These are phyloP conservation scores for Sericinus montela DNA, from an alignment of 2,888 invertebrate species.

Conservation along the genomic window DNA sequence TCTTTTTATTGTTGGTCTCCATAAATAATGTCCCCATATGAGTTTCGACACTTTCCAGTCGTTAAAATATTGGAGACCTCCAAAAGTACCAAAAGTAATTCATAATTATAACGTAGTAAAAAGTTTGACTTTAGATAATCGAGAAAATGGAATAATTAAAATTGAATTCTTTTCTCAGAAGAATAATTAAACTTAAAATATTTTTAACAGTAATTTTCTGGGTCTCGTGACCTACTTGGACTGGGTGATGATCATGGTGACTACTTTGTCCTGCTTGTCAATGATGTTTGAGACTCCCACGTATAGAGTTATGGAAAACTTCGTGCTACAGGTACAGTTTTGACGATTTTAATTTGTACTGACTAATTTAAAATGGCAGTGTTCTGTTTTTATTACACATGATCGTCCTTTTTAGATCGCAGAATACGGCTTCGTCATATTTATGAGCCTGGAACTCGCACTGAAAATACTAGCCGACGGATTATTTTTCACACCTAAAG, in stretches of 20 bases:
- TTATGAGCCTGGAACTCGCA: conserved; percentile 97
- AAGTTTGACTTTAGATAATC: too few species aligned
- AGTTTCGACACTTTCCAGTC: too few species aligned
- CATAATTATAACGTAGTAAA: too few species aligned
- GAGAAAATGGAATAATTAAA: too few species aligned
- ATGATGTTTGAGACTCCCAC: conserved; percentile 99
- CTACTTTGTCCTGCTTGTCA: conserved; percentile 97
- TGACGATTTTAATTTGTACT: too few species aligned
- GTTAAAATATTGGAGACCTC: too few species aligned
- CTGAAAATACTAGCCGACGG: conserved; percentile 98
- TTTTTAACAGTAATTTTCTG: conserved; percentile 90
- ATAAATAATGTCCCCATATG: too few species aligned
- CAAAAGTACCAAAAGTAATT: too few species aligned
- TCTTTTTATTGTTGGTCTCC: too few species aligned
- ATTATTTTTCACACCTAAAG: conserved; percentile 98
- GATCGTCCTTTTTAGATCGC: conserved; percentile 80
- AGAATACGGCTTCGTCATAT: conserved; percentile 98
- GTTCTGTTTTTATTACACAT: background rate
- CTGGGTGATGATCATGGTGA: conserved; percentile 99
- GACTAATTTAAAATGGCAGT: background rate
- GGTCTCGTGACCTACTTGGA: conserved; percentile 99
- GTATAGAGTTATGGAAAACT: conserved; percentile 95
- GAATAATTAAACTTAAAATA: too few species aligned
- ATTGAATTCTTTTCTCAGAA: too few species aligned
- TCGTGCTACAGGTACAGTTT: conserved; percentile 84